Evolutionary conservation across 2,797 vertebrate genomes (phyloP).

Genomic region (Coranthus polyacanthus): DNA sequence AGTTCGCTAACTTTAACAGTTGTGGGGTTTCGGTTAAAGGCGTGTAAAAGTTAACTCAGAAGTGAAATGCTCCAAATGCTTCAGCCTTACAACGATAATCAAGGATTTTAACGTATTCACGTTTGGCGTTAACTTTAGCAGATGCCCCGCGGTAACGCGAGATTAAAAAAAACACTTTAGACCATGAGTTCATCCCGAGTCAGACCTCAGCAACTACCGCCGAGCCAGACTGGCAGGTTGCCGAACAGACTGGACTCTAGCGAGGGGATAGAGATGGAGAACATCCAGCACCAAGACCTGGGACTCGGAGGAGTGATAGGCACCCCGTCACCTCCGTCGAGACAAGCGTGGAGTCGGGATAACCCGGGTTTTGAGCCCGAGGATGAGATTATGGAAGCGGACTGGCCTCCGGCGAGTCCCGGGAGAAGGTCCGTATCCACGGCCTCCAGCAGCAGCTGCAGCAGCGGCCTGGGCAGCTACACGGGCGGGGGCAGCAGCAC

Average conservation of each 20-base stretch:
- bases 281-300: slow-evolving; percentile 84
- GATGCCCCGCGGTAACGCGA: slow-evolving; percentile 18
- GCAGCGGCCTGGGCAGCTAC: slow-evolving; percentile 82
- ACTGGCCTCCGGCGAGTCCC: slow-evolving; percentile 91
- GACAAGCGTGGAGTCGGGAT: slow-evolving; percentile 96
- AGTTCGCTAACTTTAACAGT: not conserved
- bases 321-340: slow-evolving; percentile 89
- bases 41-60: not conserved
- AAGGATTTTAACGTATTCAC: not conserved
- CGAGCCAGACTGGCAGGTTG: slow-evolving; percentile 62
- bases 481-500: slow-evolving; percentile 67
- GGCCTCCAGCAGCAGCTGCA: slow-evolving; percentile 82
- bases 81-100: not conserved
- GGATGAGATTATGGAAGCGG: slow-evolving; percentile 92
- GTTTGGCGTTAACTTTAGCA: not conserved
- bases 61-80: not conserved
- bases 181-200: slow-evolving; percentile 83
- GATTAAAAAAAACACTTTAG: slow-evolving; percentile 7
- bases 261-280: slow-evolving; percentile 88
- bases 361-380: slow-evolving; percentile 96
- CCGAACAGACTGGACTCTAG: slow-evolving; percentile 65
- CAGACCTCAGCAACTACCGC: slow-evolving; percentile 74
- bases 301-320: slow-evolving; percentile 77
- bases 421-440: slow-evolving; percentile 85
- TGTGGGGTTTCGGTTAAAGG: slow-evolving; percentile 1